Evolutionary conservation across 2,797 vertebrate genomes (phyloP).

Genomic region (Masticophis lateralis): DNA sequence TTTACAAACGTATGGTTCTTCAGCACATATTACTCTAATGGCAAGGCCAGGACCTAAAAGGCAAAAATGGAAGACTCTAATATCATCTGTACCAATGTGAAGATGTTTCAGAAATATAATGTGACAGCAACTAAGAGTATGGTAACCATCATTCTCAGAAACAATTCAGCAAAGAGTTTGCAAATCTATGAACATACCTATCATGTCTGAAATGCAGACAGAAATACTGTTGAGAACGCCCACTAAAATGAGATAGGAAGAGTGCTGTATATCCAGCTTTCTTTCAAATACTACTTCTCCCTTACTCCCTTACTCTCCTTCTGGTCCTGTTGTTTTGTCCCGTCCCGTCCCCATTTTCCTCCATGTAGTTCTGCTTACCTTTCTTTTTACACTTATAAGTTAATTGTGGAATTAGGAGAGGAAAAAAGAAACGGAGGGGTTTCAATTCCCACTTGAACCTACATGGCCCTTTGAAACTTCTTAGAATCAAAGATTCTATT

Average conservation of each 20-base stretch:
- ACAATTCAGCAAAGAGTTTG: background rate
- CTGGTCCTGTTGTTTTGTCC: background rate
- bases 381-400: background rate
- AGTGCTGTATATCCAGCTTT: background rate
- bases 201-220: background rate
- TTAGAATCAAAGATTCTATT: background rate
- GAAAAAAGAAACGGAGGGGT: background rate
- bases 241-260: background rate
- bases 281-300: background rate
- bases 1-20: slow-evolving; percentile 96
- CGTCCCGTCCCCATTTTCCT: too few relatives aligned
- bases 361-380: too few relatives aligned
- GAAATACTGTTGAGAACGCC: background rate
- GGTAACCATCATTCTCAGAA: background rate
- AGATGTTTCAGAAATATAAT: background rate
- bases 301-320: background rate
- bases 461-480: background rate
- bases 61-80: background rate
- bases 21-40: slow-evolving; percentile 97
- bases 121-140: background rate
- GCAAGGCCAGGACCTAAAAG: slow-evolving; percentile 90
- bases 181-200: background rate
- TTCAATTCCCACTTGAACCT: background rate
- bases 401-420: background rate
- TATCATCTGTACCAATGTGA: accelerated